These are phyloP conservation scores for Meandrusa payeni DNA, from an alignment of 2,888 invertebrate species.

Conservation along the genomic window DNA sequence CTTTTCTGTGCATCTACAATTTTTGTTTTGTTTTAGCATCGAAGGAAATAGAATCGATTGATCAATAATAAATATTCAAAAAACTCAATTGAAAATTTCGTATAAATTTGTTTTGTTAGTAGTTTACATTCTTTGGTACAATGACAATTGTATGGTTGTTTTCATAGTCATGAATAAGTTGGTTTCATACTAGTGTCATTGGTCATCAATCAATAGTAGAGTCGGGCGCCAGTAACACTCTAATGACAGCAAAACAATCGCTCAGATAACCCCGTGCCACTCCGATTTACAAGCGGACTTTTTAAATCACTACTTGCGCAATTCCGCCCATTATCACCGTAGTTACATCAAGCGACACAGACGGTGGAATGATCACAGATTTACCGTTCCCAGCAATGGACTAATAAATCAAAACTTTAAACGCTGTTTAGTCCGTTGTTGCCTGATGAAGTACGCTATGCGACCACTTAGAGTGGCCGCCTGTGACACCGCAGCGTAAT, in stretches of 20 bases:
- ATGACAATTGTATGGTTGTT: too few species aligned
- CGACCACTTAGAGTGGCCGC: conserved; percentile 45
- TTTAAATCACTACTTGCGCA: conserved; percentile 19
- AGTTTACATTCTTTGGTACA: too few species aligned
- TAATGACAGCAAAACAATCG: conserved; percentile 16
- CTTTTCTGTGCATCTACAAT: too few species aligned
- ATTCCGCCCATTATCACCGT: conserved; percentile 24
- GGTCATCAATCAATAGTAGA: too few species aligned
- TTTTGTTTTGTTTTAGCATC: too few species aligned
- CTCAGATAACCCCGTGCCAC: conserved; percentile 6
- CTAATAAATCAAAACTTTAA: conserved; percentile 73
- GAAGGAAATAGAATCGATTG: too few species aligned
- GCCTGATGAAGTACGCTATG: conserved; percentile 47
- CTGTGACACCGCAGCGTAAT: conserved; percentile 40
- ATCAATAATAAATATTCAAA: too few species aligned
- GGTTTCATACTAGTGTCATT: too few species aligned
- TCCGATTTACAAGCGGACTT: conserved; percentile 18
- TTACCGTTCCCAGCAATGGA: conserved; percentile 49
- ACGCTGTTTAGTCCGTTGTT: conserved; percentile 54
- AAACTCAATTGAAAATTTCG: too few species aligned
- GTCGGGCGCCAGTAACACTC: too few species aligned
- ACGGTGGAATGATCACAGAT: conserved; percentile 35
- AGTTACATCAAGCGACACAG: conserved; percentile 27
- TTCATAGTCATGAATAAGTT: too few species aligned
- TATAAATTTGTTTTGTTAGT: too few species aligned